A percentile compares a stretch with the other conserved stretches of the same genome.
phyloP scores from a whole-genome alignment of 2,888 invertebrate genomes.

The Odontothrips loti region DNA sequence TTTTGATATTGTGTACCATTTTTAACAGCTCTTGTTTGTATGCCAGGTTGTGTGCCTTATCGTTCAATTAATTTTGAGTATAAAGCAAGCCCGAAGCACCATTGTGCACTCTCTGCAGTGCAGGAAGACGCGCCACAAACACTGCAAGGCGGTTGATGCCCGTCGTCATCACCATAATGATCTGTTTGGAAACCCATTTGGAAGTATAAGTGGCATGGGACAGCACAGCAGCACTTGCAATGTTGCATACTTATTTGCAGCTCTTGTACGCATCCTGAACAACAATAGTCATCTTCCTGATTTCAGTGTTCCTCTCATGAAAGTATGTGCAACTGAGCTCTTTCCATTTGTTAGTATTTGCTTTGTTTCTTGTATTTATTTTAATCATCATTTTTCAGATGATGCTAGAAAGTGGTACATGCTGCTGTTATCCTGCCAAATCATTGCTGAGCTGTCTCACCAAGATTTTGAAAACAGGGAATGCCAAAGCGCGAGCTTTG shows the following conservation, averaged over 20 bases:
- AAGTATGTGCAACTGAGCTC: neutral
- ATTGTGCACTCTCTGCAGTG: conserved; percentile 55
- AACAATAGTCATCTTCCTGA: conserved; percentile 1
- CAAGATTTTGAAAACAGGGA: conserved; percentile 47
- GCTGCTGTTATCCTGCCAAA: conserved; percentile 60
- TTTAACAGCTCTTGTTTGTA: too few species aligned
- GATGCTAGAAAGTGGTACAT: conserved; percentile 56
- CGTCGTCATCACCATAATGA: conserved; percentile 57
- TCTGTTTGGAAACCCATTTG: conserved; percentile 49
- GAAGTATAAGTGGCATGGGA: neutral
- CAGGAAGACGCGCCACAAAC: conserved; percentile 52
- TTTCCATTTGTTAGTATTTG: neutral
- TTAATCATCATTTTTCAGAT: conserved; percentile 46
- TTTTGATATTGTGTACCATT: neutral
- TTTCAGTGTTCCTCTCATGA: neutral
- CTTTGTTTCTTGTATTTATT: neutral
- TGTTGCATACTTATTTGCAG: conserved; percentile 1
- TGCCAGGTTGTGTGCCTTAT: neutral
- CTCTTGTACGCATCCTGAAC: neutral
- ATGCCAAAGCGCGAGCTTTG: conserved; percentile 46
- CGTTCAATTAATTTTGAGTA: conserved; percentile 50
- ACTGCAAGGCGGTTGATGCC: conserved; percentile 48
- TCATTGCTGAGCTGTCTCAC: conserved; percentile 52
- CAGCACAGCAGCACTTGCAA: neutral
- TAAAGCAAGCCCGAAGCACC: conserved; percentile 57